Conservation (phyloP, 2,113 vertebrate species). For the Lepus timidus region DNA sequence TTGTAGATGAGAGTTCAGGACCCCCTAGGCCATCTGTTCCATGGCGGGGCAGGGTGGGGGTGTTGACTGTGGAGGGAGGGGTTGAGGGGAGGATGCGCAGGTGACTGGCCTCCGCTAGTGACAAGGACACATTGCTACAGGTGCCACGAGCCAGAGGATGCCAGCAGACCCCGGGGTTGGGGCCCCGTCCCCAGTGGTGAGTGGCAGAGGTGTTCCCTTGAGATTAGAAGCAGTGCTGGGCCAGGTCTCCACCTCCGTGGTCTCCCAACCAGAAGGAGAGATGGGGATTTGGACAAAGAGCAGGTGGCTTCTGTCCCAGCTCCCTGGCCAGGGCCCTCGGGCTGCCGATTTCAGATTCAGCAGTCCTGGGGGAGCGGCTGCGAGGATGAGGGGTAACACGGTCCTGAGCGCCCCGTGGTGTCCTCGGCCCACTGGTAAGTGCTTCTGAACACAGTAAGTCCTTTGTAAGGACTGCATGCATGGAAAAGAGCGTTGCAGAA, state of each 20-base stretch:
- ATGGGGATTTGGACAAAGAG: neutral
- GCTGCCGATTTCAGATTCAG: neutral
- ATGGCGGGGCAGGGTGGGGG: too few relatives aligned
- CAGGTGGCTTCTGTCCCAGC: rapidly evolving
- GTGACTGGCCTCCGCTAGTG: neutral
- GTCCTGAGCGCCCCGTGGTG: neutral
- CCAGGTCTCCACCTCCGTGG: rapidly evolving
- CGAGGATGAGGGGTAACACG: neutral
- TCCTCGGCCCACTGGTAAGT: neutral
- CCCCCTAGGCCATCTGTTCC: neutral
- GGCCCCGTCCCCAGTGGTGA: neutral
- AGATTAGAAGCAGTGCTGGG: rapidly evolving
- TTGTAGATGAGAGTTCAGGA: neutral
- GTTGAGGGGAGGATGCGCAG: too few relatives aligned
- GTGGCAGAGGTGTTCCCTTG: rapidly evolving
- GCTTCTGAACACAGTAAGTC: neutral
- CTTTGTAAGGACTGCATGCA: neutral
- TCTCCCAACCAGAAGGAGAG: neutral
- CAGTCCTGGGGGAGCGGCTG: neutral
- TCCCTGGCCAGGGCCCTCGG: rapidly evolving
- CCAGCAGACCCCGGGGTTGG: rapidly evolving
- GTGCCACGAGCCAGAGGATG: neutral
- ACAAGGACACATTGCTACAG: neutral
- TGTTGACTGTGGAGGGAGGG: too few relatives aligned
- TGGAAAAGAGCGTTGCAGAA: neutral